Evolutionary conservation across 2,888 invertebrate species (phyloP).

Genomic region (Globia sparganii): DNA sequence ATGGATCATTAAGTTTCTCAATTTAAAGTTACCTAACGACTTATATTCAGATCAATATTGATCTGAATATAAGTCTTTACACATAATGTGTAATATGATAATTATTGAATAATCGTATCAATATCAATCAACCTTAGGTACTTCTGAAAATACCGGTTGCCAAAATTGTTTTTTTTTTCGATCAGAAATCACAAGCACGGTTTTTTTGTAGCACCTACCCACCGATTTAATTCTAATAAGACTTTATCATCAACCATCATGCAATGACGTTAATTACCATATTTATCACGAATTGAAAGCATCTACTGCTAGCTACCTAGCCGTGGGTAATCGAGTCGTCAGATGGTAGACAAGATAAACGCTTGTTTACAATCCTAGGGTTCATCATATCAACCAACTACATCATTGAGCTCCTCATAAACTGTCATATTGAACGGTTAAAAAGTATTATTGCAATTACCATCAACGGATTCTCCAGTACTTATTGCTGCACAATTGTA

Average conservation of each 20-base stretch:
- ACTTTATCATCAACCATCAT: conserved; percentile 8
- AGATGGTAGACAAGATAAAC: conserved; percentile 35
- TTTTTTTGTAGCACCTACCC: neutral
- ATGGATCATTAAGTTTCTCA: neutral
- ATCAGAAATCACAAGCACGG: neutral
- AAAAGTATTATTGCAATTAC: conserved; percentile 1
- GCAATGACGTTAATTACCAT: conserved; percentile 15
- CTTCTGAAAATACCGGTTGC: conserved; percentile 16
- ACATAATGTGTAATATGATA: neutral
- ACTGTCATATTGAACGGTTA: conserved; percentile 2
- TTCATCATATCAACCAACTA: conserved; percentile 13
- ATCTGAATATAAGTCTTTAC: conserved; percentile 3
- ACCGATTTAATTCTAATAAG: conserved; percentile 15
- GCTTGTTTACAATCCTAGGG: conserved; percentile 33
- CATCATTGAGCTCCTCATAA: conserved; percentile 19
- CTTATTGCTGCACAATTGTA: neutral
- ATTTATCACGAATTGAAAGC: conserved; percentile 29
- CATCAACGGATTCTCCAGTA: neutral
- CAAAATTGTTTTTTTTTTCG: neutral
- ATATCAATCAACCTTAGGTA: conserved; percentile 7
- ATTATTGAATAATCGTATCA: conserved; percentile 2
- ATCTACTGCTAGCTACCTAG: neutral
- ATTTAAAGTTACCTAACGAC: neutral
- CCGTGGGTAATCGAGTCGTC: conserved; percentile 14
- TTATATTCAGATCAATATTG: conserved; percentile 10